Evolutionary conservation across 2,797 vertebrate species (phyloP).

Genomic region (Dryobates pubescens): DNA sequence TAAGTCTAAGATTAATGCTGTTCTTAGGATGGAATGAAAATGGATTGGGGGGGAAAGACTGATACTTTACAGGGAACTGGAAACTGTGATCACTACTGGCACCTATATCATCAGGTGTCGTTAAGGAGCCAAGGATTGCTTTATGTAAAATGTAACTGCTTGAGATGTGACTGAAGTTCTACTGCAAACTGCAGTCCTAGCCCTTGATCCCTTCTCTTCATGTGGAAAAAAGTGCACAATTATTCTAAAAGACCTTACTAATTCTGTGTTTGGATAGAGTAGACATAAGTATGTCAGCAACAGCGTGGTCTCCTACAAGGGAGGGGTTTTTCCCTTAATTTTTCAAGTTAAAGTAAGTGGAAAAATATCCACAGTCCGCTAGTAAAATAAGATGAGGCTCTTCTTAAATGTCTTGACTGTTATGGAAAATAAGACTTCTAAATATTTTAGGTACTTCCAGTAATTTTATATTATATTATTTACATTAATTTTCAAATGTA

Average conservation of each 20-base stretch:
- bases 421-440: not conserved
- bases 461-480: not conserved
- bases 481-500: not conserved
- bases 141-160: not conserved
- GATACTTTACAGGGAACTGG: not conserved
- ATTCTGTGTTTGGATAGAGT: constrained; percentile 37
- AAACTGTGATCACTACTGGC: not conserved
- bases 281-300: constrained; percentile 39
- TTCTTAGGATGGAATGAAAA: not conserved
- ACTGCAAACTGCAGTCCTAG: not conserved
- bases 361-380: not conserved
- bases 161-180: not conserved
- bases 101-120: not conserved
- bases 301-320: not conserved
- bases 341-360: not conserved
- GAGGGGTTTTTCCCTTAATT: constrained; percentile 24
- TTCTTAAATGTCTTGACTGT: not conserved
- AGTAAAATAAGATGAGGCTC: not conserved
- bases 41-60: not conserved
- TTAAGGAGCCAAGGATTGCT: not conserved
- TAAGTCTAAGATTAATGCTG: not conserved
- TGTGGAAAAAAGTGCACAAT: not conserved
- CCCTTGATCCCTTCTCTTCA: not conserved
- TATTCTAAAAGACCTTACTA: constrained; percentile 9
- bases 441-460: not conserved